Percentiles rank a stretch among this genome's conserved stretches.
Evolutionary conservation across 2,113 vertebrate genomes (phyloP).

Genomic region (Pseudorectes ferrugineus): DNA sequence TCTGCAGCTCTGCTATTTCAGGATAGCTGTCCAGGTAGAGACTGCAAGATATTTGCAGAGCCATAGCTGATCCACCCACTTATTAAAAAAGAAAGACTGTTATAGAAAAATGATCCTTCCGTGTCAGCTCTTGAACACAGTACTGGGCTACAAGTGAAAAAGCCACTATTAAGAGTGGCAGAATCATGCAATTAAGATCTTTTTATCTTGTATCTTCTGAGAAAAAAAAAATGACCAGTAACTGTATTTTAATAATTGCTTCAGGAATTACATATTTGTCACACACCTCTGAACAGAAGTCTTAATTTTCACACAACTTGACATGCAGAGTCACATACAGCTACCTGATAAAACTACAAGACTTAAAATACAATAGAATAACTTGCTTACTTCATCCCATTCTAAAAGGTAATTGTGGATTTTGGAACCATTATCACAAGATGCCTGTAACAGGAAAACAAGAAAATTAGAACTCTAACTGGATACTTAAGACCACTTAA

Average conservation of each 20-base stretch:
- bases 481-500: not conserved
- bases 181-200: not conserved
- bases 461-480: slow-evolving; percentile 28
- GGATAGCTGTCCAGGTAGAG: not conserved
- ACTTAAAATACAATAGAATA: not conserved
- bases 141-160: not conserved
- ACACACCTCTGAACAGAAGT: not conserved
- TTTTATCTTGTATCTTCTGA: not conserved
- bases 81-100: not conserved
- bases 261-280: not conserved
- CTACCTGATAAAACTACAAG: not conserved
- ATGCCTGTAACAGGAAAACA: slow-evolving; percentile 75
- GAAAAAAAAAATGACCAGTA: not conserved
- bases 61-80: not conserved
- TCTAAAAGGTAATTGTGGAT: slow-evolving; percentile 92
- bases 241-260: not conserved
- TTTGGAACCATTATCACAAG: slow-evolving; percentile 96
- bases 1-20: not conserved
- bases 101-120: not conserved
- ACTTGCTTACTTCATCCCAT: slow-evolving; percentile 91
- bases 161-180: not conserved
- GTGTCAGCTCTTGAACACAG: not conserved
- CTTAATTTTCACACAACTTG: not conserved
- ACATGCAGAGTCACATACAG: not conserved
- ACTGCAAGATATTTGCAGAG: not conserved